phyloP scores from a whole-genome alignment of 2,888 invertebrate species.

The Cataglyphis albicans region DNA sequence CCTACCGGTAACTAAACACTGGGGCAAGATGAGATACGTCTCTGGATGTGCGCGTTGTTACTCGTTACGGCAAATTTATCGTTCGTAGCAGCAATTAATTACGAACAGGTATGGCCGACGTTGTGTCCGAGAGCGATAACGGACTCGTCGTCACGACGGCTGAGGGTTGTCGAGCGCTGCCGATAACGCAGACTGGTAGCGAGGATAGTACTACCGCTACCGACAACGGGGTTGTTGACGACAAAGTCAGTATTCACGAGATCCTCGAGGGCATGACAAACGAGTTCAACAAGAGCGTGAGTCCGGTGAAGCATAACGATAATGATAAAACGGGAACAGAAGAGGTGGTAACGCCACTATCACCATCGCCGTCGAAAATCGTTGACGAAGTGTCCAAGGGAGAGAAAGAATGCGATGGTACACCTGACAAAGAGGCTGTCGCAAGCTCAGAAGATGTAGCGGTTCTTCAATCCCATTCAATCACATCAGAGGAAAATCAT shows the following conservation, averaged over 20 bases:
- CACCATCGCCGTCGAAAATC: neutral
- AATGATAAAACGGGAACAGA: conserved; percentile 59
- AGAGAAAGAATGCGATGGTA: conserved; percentile 49
- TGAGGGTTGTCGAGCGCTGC: conserved; percentile 76
- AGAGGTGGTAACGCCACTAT: conserved; percentile 27
- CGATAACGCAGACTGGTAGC: conserved; percentile 66
- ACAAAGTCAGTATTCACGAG: conserved; percentile 83
- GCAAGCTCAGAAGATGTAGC: conserved; percentile 39
- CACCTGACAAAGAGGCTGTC: conserved; percentile 36
- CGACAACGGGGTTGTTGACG: conserved; percentile 70
- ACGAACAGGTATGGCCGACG: conserved; percentile 23
- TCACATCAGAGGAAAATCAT: conserved; percentile 60
- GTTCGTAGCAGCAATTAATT: conserved; percentile 8
- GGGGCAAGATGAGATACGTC: neutral
- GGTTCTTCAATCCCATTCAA: neutral
- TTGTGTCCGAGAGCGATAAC: conserved; percentile 74
- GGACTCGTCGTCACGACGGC: conserved; percentile 73
- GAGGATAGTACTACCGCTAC: conserved; percentile 78
- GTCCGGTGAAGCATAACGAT: conserved; percentile 69
- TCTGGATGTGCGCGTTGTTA: neutral
- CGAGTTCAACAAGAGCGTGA: conserved; percentile 82
- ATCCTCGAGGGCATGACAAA: conserved; percentile 85
- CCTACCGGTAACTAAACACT: neutral
- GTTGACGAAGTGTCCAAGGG: conserved; percentile 40
- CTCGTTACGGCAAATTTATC: neutral